Evolutionary conservation across 2,113 vertebrate genomes (phyloP).

Genomic region (Alectura lathami): DNA sequence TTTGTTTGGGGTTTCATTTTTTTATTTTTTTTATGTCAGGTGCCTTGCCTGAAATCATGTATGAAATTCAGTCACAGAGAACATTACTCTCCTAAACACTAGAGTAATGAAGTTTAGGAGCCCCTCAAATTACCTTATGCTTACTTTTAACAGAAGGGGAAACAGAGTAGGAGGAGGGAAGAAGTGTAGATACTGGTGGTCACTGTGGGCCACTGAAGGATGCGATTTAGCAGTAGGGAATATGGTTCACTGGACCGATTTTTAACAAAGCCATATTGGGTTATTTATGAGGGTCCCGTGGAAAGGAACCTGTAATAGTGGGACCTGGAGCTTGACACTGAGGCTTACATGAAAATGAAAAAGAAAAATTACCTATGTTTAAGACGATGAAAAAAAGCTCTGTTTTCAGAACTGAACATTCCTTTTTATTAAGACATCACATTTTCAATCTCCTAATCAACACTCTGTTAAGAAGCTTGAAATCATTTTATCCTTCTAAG

Average conservation of each 20-base stretch:
- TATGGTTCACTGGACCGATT: not conserved
- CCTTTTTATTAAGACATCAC: conserved; percentile 70
- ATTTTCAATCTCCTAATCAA: conserved; percentile 65
- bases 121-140: not conserved
- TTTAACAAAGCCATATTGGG: not conserved
- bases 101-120: rapidly evolving
- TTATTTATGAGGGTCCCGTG: not conserved
- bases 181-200: not conserved
- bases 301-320: not conserved
- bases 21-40: not conserved
- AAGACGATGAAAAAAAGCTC: not conserved
- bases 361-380: not conserved
- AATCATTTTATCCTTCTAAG: conserved; percentile 74
- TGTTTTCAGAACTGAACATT: conserved; percentile 11
- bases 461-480: conserved; percentile 66
- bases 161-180: not conserved
- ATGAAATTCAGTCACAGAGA: not conserved
- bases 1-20: not conserved
- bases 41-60: not conserved
- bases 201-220: not conserved
- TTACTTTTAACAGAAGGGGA: not conserved
- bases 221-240: rapidly evolving
- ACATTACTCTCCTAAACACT: not conserved
- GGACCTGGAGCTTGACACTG: not conserved
- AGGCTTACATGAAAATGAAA: not conserved